Conservation (phyloP, 2,797 vertebrate genomes). For the Spheniscus humboldti region DNA sequence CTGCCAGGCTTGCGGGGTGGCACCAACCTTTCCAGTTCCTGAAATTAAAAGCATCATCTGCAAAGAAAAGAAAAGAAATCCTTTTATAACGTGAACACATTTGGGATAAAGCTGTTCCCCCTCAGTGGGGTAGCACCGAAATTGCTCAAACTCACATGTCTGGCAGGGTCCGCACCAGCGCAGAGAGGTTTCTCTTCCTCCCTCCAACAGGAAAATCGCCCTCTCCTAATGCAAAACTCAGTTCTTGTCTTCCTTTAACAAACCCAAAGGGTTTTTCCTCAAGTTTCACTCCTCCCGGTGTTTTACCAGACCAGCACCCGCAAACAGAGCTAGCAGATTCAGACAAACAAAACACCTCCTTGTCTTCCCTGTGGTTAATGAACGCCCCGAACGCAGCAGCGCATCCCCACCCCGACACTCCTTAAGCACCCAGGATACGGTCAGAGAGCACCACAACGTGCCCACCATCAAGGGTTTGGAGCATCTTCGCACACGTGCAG, state of each 20-base stretch:
- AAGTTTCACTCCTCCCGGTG: background rate
- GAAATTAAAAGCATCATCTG: background rate
- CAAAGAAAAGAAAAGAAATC: background rate
- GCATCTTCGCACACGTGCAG: accelerated
- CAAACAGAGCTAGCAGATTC: background rate
- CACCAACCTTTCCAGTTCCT: background rate
- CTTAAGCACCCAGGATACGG: background rate
- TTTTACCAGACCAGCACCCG: background rate
- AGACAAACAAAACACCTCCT: background rate
- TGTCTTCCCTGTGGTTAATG: background rate
- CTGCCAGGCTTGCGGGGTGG: too few species aligned
- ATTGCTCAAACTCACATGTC: background rate
- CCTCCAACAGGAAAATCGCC: accelerated
- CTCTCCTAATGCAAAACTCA: background rate
- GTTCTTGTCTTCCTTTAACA: background rate
- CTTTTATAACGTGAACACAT: background rate
- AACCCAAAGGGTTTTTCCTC: background rate
- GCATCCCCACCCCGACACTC: background rate
- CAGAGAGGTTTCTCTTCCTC: background rate
- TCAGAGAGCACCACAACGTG: background rate
- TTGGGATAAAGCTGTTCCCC: background rate
- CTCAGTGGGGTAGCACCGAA: background rate
- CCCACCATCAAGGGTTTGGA: accelerated
- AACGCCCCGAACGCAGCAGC: accelerated
- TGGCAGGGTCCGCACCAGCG: background rate